These are phyloP conservation scores for Peromyscus nudipes DNA, from an alignment of 2,797 vertebrate species.

Conservation along the genomic window DNA sequence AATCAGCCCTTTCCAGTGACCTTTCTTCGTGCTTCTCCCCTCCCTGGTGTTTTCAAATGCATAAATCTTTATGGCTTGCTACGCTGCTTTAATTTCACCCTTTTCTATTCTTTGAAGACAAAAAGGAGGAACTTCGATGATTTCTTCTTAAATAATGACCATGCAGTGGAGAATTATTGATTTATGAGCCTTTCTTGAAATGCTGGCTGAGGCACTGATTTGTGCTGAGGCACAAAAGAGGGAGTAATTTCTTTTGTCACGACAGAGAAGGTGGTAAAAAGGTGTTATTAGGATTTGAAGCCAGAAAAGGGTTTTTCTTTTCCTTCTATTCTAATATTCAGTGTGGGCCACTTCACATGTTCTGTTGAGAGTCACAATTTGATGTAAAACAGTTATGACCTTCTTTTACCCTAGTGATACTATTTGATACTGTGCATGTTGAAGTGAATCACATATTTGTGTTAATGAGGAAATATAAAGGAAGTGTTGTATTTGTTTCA, in stretches of 20 bases:
- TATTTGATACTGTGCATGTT: background rate
- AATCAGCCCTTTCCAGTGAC: background rate
- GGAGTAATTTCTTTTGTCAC: background rate
- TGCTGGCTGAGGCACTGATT: constrained; percentile 34
- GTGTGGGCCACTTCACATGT: background rate
- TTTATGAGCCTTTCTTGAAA: constrained; percentile 54
- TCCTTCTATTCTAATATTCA: background rate
- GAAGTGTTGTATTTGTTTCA: constrained; percentile 47
- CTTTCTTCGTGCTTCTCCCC: constrained; percentile 5
- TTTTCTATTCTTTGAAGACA: constrained; percentile 52
- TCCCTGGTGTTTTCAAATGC: constrained; percentile 64
- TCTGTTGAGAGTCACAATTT: background rate
- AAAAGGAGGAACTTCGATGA: constrained; percentile 27
- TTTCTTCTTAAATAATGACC: constrained; percentile 68
- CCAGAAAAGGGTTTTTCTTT: constrained; percentile 35
- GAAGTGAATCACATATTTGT: background rate
- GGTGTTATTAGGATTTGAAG: constrained; percentile 18
- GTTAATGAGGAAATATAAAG: constrained; percentile 19
- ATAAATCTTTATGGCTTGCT: constrained; percentile 49
- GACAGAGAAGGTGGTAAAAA: constrained; percentile 27
- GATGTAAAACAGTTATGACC: background rate
- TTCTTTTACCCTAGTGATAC: background rate
- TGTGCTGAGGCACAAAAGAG: background rate
- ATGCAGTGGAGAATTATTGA: constrained; percentile 34
- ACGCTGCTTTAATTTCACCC: constrained; percentile 28